Evolutionary conservation across 2,888 invertebrate genomes (phyloP).

Genomic region (Melinaea marsaeus): DNA sequence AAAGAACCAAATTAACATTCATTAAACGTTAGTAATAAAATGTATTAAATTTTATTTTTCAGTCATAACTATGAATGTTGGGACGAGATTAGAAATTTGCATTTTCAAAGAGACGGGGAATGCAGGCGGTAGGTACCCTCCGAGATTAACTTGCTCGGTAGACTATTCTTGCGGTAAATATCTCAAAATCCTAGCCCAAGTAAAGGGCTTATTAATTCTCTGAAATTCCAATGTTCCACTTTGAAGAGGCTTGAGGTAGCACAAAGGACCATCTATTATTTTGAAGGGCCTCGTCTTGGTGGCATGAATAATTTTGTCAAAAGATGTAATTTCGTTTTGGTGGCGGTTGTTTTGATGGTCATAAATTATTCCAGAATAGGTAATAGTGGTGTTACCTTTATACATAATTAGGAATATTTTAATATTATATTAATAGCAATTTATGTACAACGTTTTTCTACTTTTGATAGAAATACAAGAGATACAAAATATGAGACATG

Average conservation of each 20-base stretch:
- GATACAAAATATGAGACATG: no score
- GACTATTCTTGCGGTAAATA: conserved; percentile 54
- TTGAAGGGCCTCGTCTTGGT: conserved; percentile 47
- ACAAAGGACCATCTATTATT: conserved; percentile 58
- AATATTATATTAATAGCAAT: background rate
- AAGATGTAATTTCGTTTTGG: conserved; percentile 17
- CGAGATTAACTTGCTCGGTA: conserved; percentile 20
- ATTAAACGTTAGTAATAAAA: background rate
- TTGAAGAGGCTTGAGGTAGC: conserved; percentile 45
- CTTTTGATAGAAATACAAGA: no score
- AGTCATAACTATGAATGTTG: conserved; percentile 6
- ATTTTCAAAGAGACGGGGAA: conserved; percentile 16
- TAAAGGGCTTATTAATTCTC: conserved; percentile 63
- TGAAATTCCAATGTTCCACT: conserved; percentile 56
- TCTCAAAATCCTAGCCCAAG: conserved; percentile 47
- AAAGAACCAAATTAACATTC: no score
- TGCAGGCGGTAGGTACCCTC: conserved; percentile 19
- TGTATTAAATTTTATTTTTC: background rate
- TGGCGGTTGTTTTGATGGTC: conserved; percentile 12
- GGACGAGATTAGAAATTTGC: conserved; percentile 19
- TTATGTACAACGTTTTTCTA: no score
- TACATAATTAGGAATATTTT: background rate
- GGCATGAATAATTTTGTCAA: conserved; percentile 48
- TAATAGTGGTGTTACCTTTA: no score
- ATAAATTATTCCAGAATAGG: conserved; percentile 14